Percentiles rank a stretch among this genome's conserved stretches.
Conservation (phyloP, 2,888 invertebrate species). For the Acronicta alni region DNA sequence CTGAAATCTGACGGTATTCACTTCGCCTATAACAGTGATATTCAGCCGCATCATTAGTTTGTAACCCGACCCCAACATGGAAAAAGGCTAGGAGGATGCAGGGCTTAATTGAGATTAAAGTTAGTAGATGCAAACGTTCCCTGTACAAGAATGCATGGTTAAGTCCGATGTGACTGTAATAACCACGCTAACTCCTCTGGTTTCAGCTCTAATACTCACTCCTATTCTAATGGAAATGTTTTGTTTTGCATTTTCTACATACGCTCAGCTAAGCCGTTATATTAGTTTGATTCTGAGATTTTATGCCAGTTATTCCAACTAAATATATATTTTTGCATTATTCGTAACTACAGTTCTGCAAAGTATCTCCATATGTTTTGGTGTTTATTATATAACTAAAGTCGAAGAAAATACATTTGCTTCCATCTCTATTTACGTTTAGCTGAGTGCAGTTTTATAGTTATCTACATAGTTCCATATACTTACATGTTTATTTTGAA, state of each 20-base stretch:
- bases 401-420: conserved; percentile 10
- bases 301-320: conserved; percentile 3
- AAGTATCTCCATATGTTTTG: conserved; percentile 18
- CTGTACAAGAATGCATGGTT: conserved; percentile 22
- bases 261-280: conserved; percentile 18
- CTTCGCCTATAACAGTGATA: too few species aligned
- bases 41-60: too few species aligned
- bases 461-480: neutral
- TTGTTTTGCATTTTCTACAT: conserved; percentile 57
- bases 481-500: too few species aligned
- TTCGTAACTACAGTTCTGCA: conserved; percentile 12
- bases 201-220: conserved; percentile 19
- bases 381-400: conserved; percentile 19
- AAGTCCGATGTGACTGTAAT: conserved; percentile 28
- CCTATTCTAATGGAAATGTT: conserved; percentile 65
- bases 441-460: neutral
- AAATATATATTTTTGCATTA: conserved; percentile 25
- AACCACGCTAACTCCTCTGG: conserved; percentile 35
- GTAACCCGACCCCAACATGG: too few species aligned
- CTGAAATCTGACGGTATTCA: too few species aligned
- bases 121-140: conserved; percentile 18
- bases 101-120: conserved; percentile 45
- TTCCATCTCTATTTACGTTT: neutral
- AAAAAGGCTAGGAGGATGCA: too few species aligned
- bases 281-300: conserved; percentile 17